Percentiles rank a stretch among this genome's conserved stretches.
These are phyloP conservation scores for Eira barbara DNA, from an alignment of 2,113 vertebrate species.

Conservation along the genomic window DNA sequence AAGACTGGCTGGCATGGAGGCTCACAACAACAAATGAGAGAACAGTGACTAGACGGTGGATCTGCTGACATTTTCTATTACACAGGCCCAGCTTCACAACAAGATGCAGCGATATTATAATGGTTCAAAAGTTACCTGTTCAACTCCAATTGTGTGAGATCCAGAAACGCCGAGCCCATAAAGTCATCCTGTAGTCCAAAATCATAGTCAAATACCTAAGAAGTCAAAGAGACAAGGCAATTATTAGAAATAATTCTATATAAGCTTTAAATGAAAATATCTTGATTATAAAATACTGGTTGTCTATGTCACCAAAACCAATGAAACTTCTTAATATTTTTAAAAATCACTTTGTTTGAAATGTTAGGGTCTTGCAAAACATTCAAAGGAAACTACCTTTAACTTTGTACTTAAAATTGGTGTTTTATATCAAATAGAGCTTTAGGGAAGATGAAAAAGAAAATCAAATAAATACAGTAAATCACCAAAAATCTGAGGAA, in stretches of 20 bases:
- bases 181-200: slow-evolving; percentile 99
- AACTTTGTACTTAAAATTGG: background rate
- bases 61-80: background rate
- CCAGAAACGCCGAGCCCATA: slow-evolving; percentile 95
- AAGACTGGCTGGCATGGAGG: background rate
- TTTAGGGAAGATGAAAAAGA: background rate
- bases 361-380: background rate
- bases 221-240: slow-evolving; percentile 20
- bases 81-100: background rate
- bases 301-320: background rate
- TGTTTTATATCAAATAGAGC: background rate
- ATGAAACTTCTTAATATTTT: background rate
- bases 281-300: background rate
- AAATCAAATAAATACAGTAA: background rate
- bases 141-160: slow-evolving; percentile 93
- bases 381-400: background rate
- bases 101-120: background rate
- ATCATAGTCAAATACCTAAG: slow-evolving; percentile 98
- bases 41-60: background rate
- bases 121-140: slow-evolving; percentile 86
- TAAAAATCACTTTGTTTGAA: background rate
- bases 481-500: background rate
- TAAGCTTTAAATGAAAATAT: background rate
- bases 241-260: background rate
- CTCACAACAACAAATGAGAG: background rate